Evolutionary conservation across 2,888 invertebrate species (phyloP), one percentile per base, ranked within the genome.

Genomic region (Thymelicus sylvestris): DNA sequence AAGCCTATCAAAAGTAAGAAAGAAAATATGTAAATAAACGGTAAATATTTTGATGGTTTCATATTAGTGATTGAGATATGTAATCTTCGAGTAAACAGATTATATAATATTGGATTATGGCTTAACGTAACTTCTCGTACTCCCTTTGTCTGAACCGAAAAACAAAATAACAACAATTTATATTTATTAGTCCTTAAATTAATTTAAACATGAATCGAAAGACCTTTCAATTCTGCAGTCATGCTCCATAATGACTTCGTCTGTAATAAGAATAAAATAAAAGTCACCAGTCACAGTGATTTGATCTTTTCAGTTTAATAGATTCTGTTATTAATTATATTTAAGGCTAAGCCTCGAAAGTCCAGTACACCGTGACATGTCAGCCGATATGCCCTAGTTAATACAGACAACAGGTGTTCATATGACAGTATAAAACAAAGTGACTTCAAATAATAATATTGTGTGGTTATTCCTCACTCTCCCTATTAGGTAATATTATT

Each of bases 331-430:
- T 19, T 61, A 50, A 15, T 24, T 44, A 52, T 52, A 55, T 55
- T 67, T 50, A 67, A 55, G 19, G 7, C 24, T 57, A 66, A 66
- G 24, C 62, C 67, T 55, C 62, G 61, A 52, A 62, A 61, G 52
- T 44, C 67, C 41, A 62, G 62, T 44, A 62, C 12, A 67, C 41
- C 62, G 67, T 67, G 67, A 52, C 67, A 62, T 67, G 62, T 62
- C 62, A 52, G 61, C 13, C 62, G 67, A 67, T 44, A 67, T 67
- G 62, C 67, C 62, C 67, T 60, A 55, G 24, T 67, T 67, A 62
- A n/a, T 44, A 19, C 50, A 47, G 15, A 39, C 24, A 48, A 52
- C 62, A 67, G 41, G 67, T 67, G 67, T 62, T 67, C 52, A 41
- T 52, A 67, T 60, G 38, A 47, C 15, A 48, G 5, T 8, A 47